These are phyloP conservation scores for Menidia menidia DNA, from an alignment of 2,797 vertebrate genomes.

Conservation along the genomic window DNA sequence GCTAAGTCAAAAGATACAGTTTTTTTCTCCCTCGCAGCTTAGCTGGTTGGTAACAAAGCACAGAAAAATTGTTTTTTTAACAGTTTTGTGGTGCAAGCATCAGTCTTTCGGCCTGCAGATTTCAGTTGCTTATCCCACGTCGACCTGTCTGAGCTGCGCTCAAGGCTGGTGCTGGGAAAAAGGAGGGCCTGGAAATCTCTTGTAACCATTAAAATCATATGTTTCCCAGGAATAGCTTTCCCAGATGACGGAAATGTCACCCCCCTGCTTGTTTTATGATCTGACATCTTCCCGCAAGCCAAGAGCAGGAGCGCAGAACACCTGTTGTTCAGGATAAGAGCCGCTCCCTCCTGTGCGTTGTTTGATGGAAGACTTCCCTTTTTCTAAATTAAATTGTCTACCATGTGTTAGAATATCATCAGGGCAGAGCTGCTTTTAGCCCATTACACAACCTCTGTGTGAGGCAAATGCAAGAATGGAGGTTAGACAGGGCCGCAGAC, in stretches of 20 bases:
- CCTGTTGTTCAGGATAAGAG: conserved; percentile 37
- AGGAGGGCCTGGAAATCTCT: conserved; percentile 27
- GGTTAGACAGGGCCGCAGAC: conserved; percentile 42
- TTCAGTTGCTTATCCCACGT: not conserved
- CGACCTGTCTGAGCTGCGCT: conserved; percentile 10
- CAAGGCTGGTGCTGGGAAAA: conserved; percentile 11
- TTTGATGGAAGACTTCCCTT: conserved; percentile 1
- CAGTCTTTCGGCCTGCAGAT: not conserved
- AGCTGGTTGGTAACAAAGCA: no score
- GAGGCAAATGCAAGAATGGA: conserved; percentile 42
- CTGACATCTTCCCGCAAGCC: conserved; percentile 22
- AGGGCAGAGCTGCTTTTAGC: conserved; percentile 42
- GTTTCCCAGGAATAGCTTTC: conserved; percentile 63
- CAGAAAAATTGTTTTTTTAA: no score
- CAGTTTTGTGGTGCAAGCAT: no score
- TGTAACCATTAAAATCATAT: conserved; percentile 50
- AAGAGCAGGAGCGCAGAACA: conserved; percentile 49
- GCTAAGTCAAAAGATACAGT: not conserved
- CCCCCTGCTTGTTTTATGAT: not conserved
- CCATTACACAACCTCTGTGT: conserved; percentile 36
- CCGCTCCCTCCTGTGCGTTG: not conserved
- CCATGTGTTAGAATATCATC: conserved; percentile 14
- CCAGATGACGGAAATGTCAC: conserved; percentile 64
- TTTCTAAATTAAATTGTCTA: conserved; percentile 8
- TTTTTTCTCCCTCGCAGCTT: not conserved